Conservation (phyloP, 2,797 vertebrate genomes). For the Lepus oiostolus region DNA sequence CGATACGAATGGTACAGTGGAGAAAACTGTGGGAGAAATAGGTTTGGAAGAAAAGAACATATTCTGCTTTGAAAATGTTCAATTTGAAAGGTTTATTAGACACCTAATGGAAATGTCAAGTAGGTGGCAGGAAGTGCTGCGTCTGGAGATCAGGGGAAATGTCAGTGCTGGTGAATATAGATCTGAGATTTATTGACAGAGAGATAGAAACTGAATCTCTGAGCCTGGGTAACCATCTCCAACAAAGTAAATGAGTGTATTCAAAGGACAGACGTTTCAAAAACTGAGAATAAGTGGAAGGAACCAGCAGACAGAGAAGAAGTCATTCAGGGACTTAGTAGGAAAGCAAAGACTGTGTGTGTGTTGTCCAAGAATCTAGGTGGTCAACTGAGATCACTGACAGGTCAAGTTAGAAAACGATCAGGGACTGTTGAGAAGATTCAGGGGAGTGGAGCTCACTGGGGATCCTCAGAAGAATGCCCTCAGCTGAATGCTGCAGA, state of each 20-base stretch:
- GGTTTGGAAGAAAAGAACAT: conserved; percentile 13
- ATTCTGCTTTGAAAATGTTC: conserved; percentile 60
- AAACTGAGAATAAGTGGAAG: neutral
- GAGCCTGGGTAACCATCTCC: neutral
- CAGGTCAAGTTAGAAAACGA: neutral
- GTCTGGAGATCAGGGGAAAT: conserved; percentile 51
- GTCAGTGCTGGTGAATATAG: conserved; percentile 37
- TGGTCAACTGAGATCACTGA: neutral
- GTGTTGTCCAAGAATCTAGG: neutral
- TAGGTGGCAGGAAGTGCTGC: conserved; percentile 51
- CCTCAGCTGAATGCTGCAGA: neutral
- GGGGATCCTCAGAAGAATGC: neutral
- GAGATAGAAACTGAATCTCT: conserved; percentile 19
- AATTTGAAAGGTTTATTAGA: conserved; percentile 61
- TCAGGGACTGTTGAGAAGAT: neutral
- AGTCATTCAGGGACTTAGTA: neutral
- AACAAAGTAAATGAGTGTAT: conserved; percentile 26
- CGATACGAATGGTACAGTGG: neutral
- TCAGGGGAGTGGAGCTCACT: neutral
- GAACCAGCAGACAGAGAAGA: neutral
- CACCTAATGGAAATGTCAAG: conserved; percentile 60
- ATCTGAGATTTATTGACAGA: conserved; percentile 48
- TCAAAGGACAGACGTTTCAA: conserved; percentile 32
- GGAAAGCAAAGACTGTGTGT: neutral
- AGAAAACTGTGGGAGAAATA: conserved; percentile 52